Percentiles rank a stretch among this genome's conserved stretches.
Evolutionary conservation across 2,888 invertebrate species (phyloP).

Genomic region (Sarcophaga rosellei): DNA sequence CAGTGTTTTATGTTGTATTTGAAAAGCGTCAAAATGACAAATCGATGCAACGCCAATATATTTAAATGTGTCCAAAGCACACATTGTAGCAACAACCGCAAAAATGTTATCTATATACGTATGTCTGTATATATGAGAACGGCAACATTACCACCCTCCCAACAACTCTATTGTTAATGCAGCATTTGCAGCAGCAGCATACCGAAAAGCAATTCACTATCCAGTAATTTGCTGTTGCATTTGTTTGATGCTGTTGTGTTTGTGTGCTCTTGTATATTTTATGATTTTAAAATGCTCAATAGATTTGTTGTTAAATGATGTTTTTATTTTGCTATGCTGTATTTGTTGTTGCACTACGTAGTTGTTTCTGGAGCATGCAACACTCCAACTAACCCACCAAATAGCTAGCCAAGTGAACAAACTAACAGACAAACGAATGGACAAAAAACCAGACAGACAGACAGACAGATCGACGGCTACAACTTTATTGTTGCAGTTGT

Average conservation of each 20-base stretch:
- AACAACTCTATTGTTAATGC: background rate
- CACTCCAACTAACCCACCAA: constrained; percentile 13
- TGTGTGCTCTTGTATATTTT: constrained; percentile 34
- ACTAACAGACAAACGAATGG: constrained; percentile 13
- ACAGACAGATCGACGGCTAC: background rate
- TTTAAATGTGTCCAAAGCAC: constrained; percentile 59
- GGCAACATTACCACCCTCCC: constrained; percentile 1
- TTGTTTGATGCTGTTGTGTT: background rate
- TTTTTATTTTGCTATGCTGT: constrained; percentile 42
- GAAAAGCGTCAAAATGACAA: constrained; percentile 69
- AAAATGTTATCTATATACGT: constrained; percentile 44
- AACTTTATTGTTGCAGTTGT: constrained; percentile 67
- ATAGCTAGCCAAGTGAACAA: constrained; percentile 8
- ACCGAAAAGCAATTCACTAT: constrained; percentile 21
- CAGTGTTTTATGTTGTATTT: constrained; percentile 62
- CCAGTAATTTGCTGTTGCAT: constrained; percentile 48
- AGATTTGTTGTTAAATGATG: constrained; percentile 62
- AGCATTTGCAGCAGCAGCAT: background rate
- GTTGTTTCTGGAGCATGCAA: constrained; percentile 47
- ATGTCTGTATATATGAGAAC: too few species aligned
- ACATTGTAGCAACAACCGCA: constrained; percentile 58
- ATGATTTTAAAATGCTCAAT: constrained; percentile 62
- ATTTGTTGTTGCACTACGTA: constrained; percentile 23
- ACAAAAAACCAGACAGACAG: constrained; percentile 31
- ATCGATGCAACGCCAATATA: constrained; percentile 68